These are phyloP conservation scores for Anoplius nigerrimus DNA, from an alignment of 2,888 invertebrate species.

Conservation along the genomic window DNA sequence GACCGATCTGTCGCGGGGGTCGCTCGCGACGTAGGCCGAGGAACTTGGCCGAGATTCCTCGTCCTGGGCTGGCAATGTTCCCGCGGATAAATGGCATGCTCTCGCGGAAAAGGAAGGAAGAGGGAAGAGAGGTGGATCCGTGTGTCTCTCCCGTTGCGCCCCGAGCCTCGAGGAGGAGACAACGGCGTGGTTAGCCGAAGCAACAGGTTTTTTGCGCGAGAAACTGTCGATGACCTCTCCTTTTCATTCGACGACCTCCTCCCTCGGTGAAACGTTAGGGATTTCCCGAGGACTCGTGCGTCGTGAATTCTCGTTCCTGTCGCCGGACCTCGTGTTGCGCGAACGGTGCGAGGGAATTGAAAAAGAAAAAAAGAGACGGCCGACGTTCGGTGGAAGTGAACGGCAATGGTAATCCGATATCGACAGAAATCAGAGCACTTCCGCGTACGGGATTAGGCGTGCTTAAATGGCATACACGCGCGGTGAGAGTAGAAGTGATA, in stretches of 20 bases:
- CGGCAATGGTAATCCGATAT: too few relatives aligned
- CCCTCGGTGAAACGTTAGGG: too few relatives aligned
- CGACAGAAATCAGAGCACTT: too few relatives aligned
- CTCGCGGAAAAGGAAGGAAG: not conserved
- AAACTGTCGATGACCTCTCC: constrained; percentile 45
- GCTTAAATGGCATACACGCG: too few relatives aligned
- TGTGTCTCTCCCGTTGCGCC: not conserved
- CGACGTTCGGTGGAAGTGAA: not conserved
- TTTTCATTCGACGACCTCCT: constrained; percentile 3
- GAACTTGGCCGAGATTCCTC: constrained; percentile 26
- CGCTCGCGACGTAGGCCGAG: constrained; percentile 9
- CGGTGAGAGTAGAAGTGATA: too few relatives aligned
- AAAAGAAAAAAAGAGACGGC: not conserved
- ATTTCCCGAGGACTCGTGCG: not conserved
- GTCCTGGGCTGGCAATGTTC: constrained; percentile 29
- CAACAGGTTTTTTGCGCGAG: constrained; percentile 61
- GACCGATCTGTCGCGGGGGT: not conserved
- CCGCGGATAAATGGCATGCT: not conserved
- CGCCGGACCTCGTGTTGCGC: not conserved
- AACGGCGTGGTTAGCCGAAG: constrained; percentile 41
- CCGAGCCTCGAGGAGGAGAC: not conserved
- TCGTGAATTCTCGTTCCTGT: not conserved
- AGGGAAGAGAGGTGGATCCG: not conserved
- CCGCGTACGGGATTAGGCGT: too few relatives aligned
- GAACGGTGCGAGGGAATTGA: not conserved